Base-by-base conservation (phyloP, 2,888 invertebrate species). In the Pyrocoelia pectoralis region DNA sequence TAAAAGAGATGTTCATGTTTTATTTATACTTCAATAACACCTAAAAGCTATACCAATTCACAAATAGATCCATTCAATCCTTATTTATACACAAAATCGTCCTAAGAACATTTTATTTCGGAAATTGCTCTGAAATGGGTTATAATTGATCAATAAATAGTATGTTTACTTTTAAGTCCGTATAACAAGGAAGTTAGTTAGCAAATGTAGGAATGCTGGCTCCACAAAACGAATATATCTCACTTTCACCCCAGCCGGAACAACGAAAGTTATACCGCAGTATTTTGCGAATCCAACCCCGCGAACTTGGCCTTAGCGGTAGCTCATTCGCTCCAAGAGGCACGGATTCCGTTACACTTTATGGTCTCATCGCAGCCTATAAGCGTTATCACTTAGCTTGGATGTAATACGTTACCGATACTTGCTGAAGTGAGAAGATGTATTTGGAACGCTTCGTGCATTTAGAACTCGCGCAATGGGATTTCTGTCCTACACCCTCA, bases 341-440 rank as follows among this genome's bases (percentile, higher is more conserved):
- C 75, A 73, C 75, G 75, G 74, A 74, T 76, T 75, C 73, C 64
- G 71, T 64, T 67, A 69, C 74, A 73, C 73, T 75, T 76, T 76
- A 76, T 75, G 76, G 76, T 73, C 74, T 75, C 71, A 65, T 62
- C 63, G 65, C 74, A 75, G 75, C 75, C 75, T 75, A 74, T 75
- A 74, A 77, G 72, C 77, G 75, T 76, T 77, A 76, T 77, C 77
- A 75, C 76, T 74, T 74, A 73, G 71, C 74, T 58, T 56, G 57
- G 59, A 33, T 68, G 70, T 76, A 77, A 78, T 79, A 79, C 76
- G 74, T 79, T 78, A 79, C 76, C 79, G 75, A 79, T 79, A 79
- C 76, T 76, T 78, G 78, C 72, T 74, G 79, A 79, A 78, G 77
- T 77, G 79, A 75, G 75, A 79, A 78, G 77, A 79, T 78, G 78